phyloP scores from a whole-genome alignment of 23 tunicate species.

The Botrylloides violaceus region DNA sequence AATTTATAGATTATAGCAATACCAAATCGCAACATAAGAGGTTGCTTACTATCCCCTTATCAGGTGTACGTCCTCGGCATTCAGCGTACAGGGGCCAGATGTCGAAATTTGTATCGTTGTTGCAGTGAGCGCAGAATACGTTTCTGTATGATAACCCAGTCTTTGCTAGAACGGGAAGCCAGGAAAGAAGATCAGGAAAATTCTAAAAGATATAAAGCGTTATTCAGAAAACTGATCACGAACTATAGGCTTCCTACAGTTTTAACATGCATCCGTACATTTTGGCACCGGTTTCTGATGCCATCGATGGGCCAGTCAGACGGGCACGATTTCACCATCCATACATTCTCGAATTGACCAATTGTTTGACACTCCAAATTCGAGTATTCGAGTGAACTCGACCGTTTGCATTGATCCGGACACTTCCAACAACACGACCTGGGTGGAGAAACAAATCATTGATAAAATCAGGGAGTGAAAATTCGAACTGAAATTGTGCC shows the following conservation, averaged over 20 bases:
- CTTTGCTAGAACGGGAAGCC: constrained; percentile 55
- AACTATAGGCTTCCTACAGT: neutral
- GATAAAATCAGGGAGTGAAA: too few relatives aligned
- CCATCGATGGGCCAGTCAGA: constrained; percentile 49
- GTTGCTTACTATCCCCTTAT: constrained; percentile 52
- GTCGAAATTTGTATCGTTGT: constrained; percentile 31
- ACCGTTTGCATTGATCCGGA: too few relatives aligned
- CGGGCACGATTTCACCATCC: constrained; percentile 15
- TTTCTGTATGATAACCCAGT: constrained; percentile 80
- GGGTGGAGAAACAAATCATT: too few relatives aligned
- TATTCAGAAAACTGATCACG: neutral
- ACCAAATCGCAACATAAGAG: too few relatives aligned
- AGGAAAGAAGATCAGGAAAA: constrained; percentile 23
- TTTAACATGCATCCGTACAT: constrained; percentile 1
- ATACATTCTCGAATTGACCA: neutral
- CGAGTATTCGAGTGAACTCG: too few relatives aligned
- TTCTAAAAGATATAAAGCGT: neutral
- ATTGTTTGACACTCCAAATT: too few relatives aligned
- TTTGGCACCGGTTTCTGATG: constrained; percentile 4
- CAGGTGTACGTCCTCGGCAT: constrained; percentile 68
- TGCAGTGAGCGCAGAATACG: constrained; percentile 84
- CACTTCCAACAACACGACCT: too few relatives aligned
- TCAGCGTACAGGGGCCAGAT: constrained; percentile 59
- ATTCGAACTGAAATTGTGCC: too few relatives aligned
- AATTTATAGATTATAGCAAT: too few relatives aligned